Base-by-base conservation (phyloP, 2,797 vertebrate species). In the Sphaeramia orbicularis region DNA sequence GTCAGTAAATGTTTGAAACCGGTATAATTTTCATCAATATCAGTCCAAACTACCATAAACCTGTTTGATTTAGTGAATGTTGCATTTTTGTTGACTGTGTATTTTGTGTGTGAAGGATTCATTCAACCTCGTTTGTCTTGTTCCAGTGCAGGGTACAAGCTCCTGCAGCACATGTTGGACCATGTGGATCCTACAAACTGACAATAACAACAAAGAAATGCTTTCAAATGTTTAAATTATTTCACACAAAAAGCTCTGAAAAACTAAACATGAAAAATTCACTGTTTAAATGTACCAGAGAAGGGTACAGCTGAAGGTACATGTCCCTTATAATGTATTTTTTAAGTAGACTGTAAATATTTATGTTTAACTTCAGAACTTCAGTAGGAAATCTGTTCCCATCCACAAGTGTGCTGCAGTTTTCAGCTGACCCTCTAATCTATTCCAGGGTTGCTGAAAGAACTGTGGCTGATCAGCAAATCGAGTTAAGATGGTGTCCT, bases 161-260 rank as follows among this genome's bases (percentile, higher is more conserved):
- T 32, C 42, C n/a, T 44, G 14, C 55, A 64, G 24, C 8, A 32
- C n/a, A 18, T 6, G 21, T 44, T 16, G 11, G 4, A 36, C 8
- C 35, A 4, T 5, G n/a, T 35, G 2, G n/a, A 45, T 37, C 8
- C 1, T 7, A 27, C 63, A 65, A 65, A 10, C 19, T 14, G 36
- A 54, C 12, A 27, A 56, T 36, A 15, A n/a, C 1, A 49, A 86
- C 75, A 83, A 71, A 72, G 68, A 67, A 86, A 81, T 63, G 65
- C 84, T 79, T 74, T 86, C 78, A 66, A 57, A 68, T 30, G 15
- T 49, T 41, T 88, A 15, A 87, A 89, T 86, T 65, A 88, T 87
- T 85, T 65, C 66, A 59, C 62, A 58, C 43, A 11, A 51, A 52
- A 71, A 52, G 42, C 55, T 58, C 67, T 86, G 53, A 77, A 79